phyloP scores from a whole-genome alignment of 2,888 invertebrate genomes.

The Hypolimnas misippus region DNA sequence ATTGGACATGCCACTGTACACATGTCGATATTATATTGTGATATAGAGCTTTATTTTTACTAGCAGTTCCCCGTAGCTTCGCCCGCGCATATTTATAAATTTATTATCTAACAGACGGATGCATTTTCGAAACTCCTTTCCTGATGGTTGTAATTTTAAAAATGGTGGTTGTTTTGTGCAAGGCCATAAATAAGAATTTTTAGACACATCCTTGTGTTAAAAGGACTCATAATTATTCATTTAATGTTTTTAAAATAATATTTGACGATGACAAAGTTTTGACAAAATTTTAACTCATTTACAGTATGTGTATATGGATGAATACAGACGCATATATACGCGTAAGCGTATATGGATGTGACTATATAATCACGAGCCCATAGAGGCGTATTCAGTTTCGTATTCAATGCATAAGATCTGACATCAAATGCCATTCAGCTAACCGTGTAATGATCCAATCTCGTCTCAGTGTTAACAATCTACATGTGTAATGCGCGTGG shows the following conservation, averaged over 20 bases:
- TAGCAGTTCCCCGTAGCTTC: no score
- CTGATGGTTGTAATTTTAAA: no score
- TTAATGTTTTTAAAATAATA: no score
- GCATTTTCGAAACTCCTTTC: no score
- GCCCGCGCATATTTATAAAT: no score
- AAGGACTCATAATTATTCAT: no score
- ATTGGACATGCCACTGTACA: background rate
- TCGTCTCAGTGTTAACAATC: slow-evolving; percentile 55
- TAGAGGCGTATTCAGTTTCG: slow-evolving; percentile 21
- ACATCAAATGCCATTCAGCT: slow-evolving; percentile 35
- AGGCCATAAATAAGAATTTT: no score
- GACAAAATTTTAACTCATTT: no score
- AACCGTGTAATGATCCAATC: slow-evolving; percentile 58
- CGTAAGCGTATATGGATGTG: background rate
- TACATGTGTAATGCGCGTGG: slow-evolving; percentile 53
- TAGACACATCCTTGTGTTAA: no score
- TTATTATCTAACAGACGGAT: no score
- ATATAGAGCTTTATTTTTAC: background rate
- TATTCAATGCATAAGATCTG: slow-evolving; percentile 38
- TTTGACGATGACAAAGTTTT: no score
- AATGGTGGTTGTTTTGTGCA: no score
- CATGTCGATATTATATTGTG: background rate
- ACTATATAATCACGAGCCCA: slow-evolving; percentile 1
- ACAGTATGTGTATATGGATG: background rate
- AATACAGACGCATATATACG: background rate